Base-by-base conservation (phyloP, 2,797 vertebrate species). In the Enteromius anoplus region DNA sequence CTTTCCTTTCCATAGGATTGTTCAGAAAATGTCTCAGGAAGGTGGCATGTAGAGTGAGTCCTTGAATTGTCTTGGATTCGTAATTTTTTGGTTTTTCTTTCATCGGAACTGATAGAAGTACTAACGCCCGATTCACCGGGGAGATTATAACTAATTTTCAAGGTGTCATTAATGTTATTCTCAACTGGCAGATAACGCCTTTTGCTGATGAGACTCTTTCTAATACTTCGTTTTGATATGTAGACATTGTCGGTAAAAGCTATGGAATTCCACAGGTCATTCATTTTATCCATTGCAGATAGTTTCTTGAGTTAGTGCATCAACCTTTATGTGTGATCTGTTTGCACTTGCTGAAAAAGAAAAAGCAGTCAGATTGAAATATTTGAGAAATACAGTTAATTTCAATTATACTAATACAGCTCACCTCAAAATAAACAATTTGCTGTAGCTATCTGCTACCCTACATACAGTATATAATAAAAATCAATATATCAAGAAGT, bases 1-100 rank as follows among this genome's bases (percentile, higher is more conserved):
- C 55, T 62, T 21, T 87, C 85, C 19, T 87, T 84, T 19, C 11
- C 80, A 0, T 87, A 78, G 21, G 87, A 89, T 60, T 90, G 86
- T 26, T 89, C 87, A 2, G 88, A 84, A 80, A 90, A 91, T 88
- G 78, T 92, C 60, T 93, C 87, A 3, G 87, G 85, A 0, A 92
- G 88, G 47, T 64, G 89, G 86, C 87, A 90, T 10, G 82, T 91
- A 40, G 90, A 87, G 15, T 91, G 89, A 51, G 32, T 78, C 84
- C 87, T 90, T 75, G 92, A 92, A 78, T 93, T 92, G 37, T 80
- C 90, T 15, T 90, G 88, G 23, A n/a, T n/a, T 66, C 0, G 45
- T 3, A 37, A 9, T 2, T 9, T 49, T 3, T 42, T 71, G 4
- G 4, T n/a, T 21, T 32, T 40, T 71, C 68, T 47, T 40, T 82